These are phyloP conservation scores for Apostichopus parvimensis DNA, from an alignment of 35 echinoderm and acorn worm genomes.

Conservation along the genomic window DNA sequence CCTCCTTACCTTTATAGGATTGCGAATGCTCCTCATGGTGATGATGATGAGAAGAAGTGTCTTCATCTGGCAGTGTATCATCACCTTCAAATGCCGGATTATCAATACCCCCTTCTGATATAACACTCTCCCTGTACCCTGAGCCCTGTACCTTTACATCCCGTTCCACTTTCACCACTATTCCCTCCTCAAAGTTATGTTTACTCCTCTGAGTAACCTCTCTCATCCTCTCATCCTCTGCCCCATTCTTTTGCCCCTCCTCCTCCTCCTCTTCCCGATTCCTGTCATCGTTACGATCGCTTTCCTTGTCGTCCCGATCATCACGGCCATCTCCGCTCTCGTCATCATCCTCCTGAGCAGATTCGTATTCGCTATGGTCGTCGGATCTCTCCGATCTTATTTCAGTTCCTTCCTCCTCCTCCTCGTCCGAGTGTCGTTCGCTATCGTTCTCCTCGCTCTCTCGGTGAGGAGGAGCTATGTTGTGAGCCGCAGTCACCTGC, in stretches of 20 bases:
- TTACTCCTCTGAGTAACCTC: background rate
- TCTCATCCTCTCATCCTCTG: background rate
- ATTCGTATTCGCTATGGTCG: background rate
- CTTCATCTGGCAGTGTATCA: background rate
- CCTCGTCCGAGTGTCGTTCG: background rate
- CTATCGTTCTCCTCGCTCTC: background rate
- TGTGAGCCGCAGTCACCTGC: background rate
- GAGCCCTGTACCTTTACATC: background rate
- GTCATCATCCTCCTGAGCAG: slow-evolving; percentile 14
- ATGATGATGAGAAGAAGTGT: no score
- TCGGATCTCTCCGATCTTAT: background rate
- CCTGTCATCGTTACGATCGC: background rate
- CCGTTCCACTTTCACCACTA: background rate
- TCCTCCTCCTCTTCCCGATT: background rate
- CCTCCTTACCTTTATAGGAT: background rate
- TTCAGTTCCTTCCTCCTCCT: slow-evolving; percentile 3
- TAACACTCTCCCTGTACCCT: background rate
- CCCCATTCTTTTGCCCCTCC: background rate
- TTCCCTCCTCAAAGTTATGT: background rate
- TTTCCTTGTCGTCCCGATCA: background rate
- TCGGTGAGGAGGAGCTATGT: background rate
- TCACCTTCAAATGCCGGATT: slow-evolving; percentile 48
- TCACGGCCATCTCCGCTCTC: background rate
- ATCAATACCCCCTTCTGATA: slow-evolving; percentile 27
- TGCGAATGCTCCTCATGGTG: no score